These are phyloP conservation scores for Geococcyx californianus DNA, from an alignment of 2,113 vertebrate species.

Conservation along the genomic window DNA sequence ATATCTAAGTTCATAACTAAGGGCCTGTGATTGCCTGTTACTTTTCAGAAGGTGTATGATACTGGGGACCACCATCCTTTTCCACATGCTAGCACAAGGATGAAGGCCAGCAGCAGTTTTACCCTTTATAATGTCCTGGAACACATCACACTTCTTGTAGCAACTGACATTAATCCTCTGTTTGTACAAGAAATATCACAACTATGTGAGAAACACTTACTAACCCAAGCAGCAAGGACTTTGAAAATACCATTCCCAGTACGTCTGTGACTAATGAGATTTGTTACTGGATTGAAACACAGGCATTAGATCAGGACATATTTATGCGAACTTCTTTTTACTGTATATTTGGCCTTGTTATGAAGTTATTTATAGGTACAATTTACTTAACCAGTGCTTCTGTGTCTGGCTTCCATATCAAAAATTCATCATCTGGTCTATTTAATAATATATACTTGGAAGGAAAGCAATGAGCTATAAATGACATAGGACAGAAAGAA, in stretches of 20 bases:
- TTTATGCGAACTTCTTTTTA: slow-evolving; percentile 24
- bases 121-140: not conserved
- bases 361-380: slow-evolving; percentile 37
- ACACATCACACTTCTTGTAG: not conserved
- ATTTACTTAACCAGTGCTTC: slow-evolving; percentile 44
- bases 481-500: slow-evolving; percentile 3
- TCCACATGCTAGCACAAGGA: not conserved
- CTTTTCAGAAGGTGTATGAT: not conserved
- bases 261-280: not conserved
- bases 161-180: not conserved
- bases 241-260: not conserved
- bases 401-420: slow-evolving; percentile 30
- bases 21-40: not conserved
- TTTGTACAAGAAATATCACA: slow-evolving; percentile 25
- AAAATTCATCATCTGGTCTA: slow-evolving; percentile 37
- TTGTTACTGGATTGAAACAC: not conserved
- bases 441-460: slow-evolving; percentile 62
- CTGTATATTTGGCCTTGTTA: slow-evolving; percentile 32
- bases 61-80: not conserved
- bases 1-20: not conserved
- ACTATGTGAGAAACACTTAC: not conserved
- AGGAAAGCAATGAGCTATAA: slow-evolving; percentile 40
- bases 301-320: not conserved
- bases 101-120: not conserved
- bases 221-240: not conserved